Conservation (phyloP, 2,797 vertebrate species). For the Peromyscus nudipes region DNA sequence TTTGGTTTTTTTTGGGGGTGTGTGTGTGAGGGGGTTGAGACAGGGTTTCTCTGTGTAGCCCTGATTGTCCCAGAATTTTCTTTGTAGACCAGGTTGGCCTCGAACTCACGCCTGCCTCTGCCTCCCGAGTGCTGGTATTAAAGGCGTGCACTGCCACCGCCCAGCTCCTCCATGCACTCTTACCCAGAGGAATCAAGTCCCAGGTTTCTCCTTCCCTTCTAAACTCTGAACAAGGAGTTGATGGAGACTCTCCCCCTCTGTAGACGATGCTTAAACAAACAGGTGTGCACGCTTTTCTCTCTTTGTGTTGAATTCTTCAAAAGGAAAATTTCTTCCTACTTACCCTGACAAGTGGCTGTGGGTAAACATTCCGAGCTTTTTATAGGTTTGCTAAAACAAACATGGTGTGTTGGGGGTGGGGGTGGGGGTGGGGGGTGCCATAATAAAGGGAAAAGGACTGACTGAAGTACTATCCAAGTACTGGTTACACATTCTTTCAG, state of each 20-base stretch:
- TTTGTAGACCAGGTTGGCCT: not conserved
- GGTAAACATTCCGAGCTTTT: conserved; percentile 78
- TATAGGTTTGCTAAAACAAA: conserved; percentile 72
- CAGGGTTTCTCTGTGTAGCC: not conserved
- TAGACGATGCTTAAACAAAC: conserved; percentile 86
- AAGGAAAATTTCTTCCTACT: conserved; percentile 83
- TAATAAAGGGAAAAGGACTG: conserved; percentile 41
- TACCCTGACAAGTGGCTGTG: conserved; percentile 80
- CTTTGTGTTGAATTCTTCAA: conserved; percentile 84
- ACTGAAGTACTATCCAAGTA: conserved; percentile 27
- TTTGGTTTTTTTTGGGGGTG: not conserved
- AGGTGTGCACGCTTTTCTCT: conserved; percentile 81
- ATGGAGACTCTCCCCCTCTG: conserved; percentile 34
- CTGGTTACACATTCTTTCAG: not conserved
- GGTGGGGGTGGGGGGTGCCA: not conserved
- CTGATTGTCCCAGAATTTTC: not conserved
- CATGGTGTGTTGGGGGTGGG: not conserved
- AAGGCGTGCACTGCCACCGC: not conserved
- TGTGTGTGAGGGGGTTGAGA: not conserved
- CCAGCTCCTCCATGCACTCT: not conserved
- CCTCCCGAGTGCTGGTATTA: not conserved
- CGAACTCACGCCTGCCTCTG: not conserved
- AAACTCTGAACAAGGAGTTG: conserved; percentile 72
- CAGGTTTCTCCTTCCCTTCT: not conserved
- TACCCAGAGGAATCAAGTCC: not conserved